phyloP scores from a whole-genome alignment of 2,888 invertebrate genomes.

The Trichogramma evanescens region DNA sequence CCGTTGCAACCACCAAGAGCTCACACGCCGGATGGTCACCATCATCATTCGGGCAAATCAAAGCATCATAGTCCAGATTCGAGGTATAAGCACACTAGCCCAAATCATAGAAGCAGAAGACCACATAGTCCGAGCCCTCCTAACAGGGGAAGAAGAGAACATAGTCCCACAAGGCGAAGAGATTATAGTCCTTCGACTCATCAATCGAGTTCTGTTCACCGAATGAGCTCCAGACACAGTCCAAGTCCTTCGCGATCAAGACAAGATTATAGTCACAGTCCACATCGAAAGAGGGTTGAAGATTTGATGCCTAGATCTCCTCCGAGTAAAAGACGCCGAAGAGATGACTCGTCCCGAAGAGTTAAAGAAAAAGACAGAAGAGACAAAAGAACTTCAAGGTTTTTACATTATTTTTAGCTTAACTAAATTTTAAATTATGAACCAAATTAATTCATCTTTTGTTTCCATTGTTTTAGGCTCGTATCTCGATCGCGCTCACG shows the following conservation, averaged over 20 bases:
- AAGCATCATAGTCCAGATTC: conserved; percentile 32
- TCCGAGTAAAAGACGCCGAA: conserved; percentile 43
- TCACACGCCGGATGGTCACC: conserved; percentile 33
- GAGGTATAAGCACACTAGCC: conserved; percentile 25
- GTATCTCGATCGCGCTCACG: conserved; percentile 19
- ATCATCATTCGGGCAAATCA: conserved; percentile 29
- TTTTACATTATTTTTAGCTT: conserved; percentile 1
- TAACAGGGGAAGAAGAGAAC: conserved; percentile 30
- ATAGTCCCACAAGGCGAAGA: conserved; percentile 34
- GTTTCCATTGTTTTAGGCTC: neutral
- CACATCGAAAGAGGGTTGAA: conserved; percentile 35
- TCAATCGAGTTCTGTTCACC: conserved; percentile 17
- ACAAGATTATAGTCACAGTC: conserved; percentile 39
- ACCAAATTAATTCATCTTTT: neutral
- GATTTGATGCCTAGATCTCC: conserved; percentile 31
- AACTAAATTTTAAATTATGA: neutral
- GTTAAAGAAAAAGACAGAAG: conserved; percentile 49
- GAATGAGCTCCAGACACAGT: conserved; percentile 37
- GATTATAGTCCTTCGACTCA: conserved; percentile 35
- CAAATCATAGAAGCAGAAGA: conserved; percentile 20
- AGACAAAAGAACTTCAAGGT: conserved; percentile 45
- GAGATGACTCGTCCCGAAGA: conserved; percentile 47
- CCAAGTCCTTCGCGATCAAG: conserved; percentile 34
- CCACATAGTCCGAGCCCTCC: conserved; percentile 43
- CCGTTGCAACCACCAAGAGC: conserved; percentile 56